Base-by-base conservation (phyloP, 2,888 invertebrate species). In the Chirona hameri region DNA sequence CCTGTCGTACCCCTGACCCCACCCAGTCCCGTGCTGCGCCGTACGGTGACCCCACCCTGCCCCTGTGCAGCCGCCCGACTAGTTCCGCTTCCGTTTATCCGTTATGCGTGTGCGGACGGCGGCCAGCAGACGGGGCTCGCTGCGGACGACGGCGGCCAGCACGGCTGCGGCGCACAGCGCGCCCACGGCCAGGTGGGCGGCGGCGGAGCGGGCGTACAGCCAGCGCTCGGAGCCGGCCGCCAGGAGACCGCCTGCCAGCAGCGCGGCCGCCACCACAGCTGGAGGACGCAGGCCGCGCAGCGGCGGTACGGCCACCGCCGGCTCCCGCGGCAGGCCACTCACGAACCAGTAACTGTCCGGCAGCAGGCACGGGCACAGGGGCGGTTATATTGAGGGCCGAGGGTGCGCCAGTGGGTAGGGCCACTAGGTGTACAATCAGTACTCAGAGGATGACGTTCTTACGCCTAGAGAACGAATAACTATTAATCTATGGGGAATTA, bases 101-200 rank as follows among this genome's bases (percentile, higher is more conserved):
- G 10, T 10, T 4, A 76, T 24, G 0, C 24, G 24, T 0, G 21
- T 12, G 24, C 76, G 39, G 5, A 76, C 5, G 9, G 46, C 39
- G 24, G 39, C 24, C 24, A 76, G 48, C 27, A 80, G 80, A 3
- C 80, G 80, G 5, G 18, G 80, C 27, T 80, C 52, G 27, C 52
- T 27, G 48, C 29, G 18, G 27, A 48, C 15, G 27, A 14, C 52
- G 0, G 80, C 27, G 52, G 52, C 52, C 80, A 80, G 52, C 57
- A 83, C 72, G 39, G 65, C 79, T 12, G 48, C 39, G 21, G 79
- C 81, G 52, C 83, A 80, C 24, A 65, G 55, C 15, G 65, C 83
- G 24, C 83, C 83, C 27, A 83, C 82, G 29, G 31, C n/a, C 48
- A 83, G 79, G 76, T 83, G 83, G 21, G 60, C 80, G 31, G 79